Evolutionary conservation across 2,888 invertebrate genomes (phyloP), one percentile per base, ranked within the genome.

Genomic region (Aricia artaxerxes): DNA sequence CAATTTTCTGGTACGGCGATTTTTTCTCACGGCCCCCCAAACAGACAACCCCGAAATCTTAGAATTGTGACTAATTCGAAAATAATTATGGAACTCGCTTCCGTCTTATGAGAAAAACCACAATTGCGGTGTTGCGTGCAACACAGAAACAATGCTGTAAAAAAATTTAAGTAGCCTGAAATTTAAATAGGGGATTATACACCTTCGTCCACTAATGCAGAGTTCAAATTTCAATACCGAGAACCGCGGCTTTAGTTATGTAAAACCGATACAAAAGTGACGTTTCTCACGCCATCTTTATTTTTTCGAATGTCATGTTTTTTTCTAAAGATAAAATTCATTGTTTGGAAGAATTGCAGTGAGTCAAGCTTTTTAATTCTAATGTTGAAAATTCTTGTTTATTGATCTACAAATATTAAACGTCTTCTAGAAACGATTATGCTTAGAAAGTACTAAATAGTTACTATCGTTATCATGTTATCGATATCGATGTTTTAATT

Each of bases 1-100:
- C 82, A 82, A 83, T 83, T 83, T 83, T 83, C 82, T 82, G 81
- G 73, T 72, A 79, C 77, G 73, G 72, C 80, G 73, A 80, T n/a
- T n/a, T 78, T 81, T 82, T 84, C 84, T 82, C 85, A 85, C 84
- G 84, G 80, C 82, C 82, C 73, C 77, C 49, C 79, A 80, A 81
- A 79, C 81, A 82, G 82, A 82, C 81, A 82, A 80, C 81, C 81
- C 84, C 82, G 60, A 90, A 88, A 87, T 88, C 87, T 85, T 84
- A 87, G 86, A 87, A 90, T 90, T 88, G 89, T 88, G 87, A 88
- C 90, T 93, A 93, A 93, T 93, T 90, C 87, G 90, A 90, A 93
- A 87, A 93, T 93, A 93, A 93, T 93, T 91, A 90, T 86, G 86
- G 83, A 82, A 83, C 80, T 84, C 85, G 88, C 92, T 93, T 93